phyloP scores from a whole-genome alignment of 2,113 vertebrate genomes.

The Albula glossodonta region DNA sequence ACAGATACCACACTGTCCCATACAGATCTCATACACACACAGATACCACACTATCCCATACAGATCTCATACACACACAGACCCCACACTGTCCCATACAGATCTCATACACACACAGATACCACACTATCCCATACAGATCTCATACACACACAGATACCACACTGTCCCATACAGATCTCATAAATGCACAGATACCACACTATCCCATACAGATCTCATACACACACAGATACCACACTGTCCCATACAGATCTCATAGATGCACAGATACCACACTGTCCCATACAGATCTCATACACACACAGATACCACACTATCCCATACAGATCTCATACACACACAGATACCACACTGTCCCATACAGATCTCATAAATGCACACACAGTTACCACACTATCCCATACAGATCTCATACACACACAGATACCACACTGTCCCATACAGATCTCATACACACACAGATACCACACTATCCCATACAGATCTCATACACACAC shows the following conservation, averaged over 20 bases:
- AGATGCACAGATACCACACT: not conserved
- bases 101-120: too few relatives aligned
- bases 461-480: not conserved
- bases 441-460: not conserved
- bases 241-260: not conserved
- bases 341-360: not conserved
- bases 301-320: not conserved
- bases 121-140: too few relatives aligned
- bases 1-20: too few relatives aligned
- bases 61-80: too few relatives aligned
- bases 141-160: too few relatives aligned
- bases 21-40: conserved; percentile 14
- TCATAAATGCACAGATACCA: too few relatives aligned
- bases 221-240: too few relatives aligned
- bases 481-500: not conserved
- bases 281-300: not conserved
- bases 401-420: not conserved
- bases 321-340: not conserved
- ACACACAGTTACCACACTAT: not conserved
- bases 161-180: too few relatives aligned
- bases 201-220: too few relatives aligned
- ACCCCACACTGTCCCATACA: too few relatives aligned
- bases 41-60: too few relatives aligned
- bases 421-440: not conserved
- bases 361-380: not conserved